Conservation (phyloP, 2,113 vertebrate species). For the Naja naja region DNA sequence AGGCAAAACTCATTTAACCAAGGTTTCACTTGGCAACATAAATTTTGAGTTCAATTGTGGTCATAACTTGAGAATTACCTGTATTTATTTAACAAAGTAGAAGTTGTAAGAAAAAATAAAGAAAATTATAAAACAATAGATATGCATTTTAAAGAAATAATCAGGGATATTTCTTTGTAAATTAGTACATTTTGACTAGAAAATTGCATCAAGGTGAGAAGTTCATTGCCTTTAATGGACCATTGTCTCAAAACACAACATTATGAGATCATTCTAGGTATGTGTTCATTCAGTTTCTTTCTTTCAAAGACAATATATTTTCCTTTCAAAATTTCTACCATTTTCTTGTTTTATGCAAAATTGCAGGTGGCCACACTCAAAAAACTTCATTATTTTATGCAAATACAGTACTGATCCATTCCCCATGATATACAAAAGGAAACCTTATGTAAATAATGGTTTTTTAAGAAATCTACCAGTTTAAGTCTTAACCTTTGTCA, state of each 20-base stretch:
- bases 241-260: background rate
- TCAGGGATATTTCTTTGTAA: background rate
- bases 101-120: background rate
- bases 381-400: conserved; percentile 1
- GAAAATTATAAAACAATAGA: background rate
- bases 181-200: conserved; percentile 4
- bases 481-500: background rate
- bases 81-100: background rate
- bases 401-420: background rate
- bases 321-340: background rate
- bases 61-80: no score
- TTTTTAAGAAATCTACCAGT: background rate
- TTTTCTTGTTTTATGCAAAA: background rate
- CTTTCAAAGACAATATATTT: background rate
- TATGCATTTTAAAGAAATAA: background rate
- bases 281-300: background rate
- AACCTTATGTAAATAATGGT: background rate
- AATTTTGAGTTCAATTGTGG: no score
- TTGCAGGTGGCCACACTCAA: background rate
- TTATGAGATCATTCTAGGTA: background rate
- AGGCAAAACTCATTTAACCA: no score
- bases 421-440: background rate
- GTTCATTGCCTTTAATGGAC: background rate
- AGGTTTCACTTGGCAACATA: no score
- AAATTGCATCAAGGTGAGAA: background rate